phyloP scores from a whole-genome alignment of 1,140 invertebrate genomes.

The Brachionus plicatilis region DNA sequence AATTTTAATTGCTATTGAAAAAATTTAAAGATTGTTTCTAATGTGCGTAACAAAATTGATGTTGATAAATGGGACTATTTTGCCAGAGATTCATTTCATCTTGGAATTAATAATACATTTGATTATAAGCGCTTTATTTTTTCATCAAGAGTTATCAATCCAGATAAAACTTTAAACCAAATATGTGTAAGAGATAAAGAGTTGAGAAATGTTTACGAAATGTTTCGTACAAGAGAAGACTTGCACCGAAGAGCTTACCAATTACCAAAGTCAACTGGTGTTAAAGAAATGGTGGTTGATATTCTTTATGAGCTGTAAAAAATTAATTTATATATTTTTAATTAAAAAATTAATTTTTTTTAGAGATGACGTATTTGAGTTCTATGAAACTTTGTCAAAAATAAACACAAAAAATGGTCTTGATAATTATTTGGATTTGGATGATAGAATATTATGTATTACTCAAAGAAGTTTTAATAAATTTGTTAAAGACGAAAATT shows the following conservation, averaged over 20 bases:
- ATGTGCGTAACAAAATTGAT: conserved; percentile 63
- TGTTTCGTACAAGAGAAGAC: conserved; percentile 55
- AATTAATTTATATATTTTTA: neutral
- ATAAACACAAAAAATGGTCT: neutral
- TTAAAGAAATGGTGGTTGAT: conserved; percentile 54
- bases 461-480: neutral
- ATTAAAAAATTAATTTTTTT: neutral
- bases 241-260: conserved; percentile 59
- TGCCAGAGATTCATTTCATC: conserved; percentile 59
- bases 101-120: conserved; percentile 58
- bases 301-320: neutral
- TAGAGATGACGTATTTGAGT: neutral
- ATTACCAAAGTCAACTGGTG: conserved; percentile 54
- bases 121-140: conserved; percentile 56
- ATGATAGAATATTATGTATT: neutral
- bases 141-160: conserved; percentile 50
- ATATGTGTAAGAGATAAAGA: conserved; percentile 58
- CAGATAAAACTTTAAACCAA: conserved; percentile 46
- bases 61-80: conserved; percentile 71
- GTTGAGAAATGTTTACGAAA: conserved; percentile 54
- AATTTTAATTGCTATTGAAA: neutral
- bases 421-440: neutral
- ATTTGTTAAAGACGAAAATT: neutral
- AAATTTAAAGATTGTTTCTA: conserved; percentile 61
- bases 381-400: neutral